Evolutionary conservation across 2,888 invertebrate species (phyloP).

Genomic region (Himalopsyche anomala): DNA sequence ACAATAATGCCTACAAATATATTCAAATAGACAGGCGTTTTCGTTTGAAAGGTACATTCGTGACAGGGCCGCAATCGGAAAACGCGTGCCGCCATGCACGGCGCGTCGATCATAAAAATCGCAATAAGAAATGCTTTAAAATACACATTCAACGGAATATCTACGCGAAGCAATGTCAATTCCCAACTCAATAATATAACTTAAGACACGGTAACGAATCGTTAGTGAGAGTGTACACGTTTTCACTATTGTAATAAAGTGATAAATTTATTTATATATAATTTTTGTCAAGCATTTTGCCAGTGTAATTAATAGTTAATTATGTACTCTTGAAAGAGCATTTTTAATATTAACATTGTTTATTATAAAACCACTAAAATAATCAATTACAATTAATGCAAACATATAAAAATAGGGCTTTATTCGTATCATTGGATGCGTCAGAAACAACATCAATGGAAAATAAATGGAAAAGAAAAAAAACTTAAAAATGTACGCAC

Average conservation of each 20-base stretch:
- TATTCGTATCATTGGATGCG: too few relatives aligned
- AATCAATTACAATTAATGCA: too few relatives aligned
- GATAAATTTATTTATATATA: background rate
- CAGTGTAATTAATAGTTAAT: too few relatives aligned
- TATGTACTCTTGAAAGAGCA: too few relatives aligned
- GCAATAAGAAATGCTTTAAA: background rate
- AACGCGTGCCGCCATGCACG: background rate
- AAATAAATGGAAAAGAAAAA: background rate
- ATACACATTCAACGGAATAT: background rate
- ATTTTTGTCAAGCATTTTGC: too few relatives aligned
- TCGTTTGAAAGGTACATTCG: background rate
- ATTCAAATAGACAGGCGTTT: conserved; percentile 31
- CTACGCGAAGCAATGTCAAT: too few relatives aligned
- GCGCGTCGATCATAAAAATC: background rate
- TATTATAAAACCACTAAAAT: too few relatives aligned
- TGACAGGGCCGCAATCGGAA: conserved; percentile 12
- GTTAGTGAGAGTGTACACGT: background rate
- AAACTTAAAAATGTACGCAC: too few relatives aligned
- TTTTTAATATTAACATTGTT: too few relatives aligned
- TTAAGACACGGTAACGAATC: background rate
- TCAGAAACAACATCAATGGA: background rate
- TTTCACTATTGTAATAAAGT: background rate
- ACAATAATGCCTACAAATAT: conserved; percentile 27
- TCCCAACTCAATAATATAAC: background rate
- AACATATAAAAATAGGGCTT: too few relatives aligned